Conservation (phyloP, 2,113 vertebrate species). For the Ptilonorhynchus violaceus region DNA sequence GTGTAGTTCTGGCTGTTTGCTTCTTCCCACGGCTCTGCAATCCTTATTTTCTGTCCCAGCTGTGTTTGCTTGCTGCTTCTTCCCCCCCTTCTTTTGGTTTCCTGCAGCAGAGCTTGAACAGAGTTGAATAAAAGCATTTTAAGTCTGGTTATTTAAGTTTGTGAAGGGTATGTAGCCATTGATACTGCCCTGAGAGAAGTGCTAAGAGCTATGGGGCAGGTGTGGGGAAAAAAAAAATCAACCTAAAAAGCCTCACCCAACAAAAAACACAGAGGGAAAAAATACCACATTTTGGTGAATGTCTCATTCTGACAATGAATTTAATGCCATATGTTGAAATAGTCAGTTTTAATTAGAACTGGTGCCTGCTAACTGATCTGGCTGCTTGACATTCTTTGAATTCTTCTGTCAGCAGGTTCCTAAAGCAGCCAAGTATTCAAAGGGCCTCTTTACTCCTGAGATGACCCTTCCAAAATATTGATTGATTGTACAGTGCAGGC, state of each 20-base stretch:
- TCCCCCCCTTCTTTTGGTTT: neutral
- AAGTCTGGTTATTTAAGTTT: neutral
- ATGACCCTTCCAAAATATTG: neutral
- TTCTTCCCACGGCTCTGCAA: neutral
- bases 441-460: neutral
- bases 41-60: neutral
- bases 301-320: neutral
- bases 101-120: neutral
- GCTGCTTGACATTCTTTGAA: slow-evolving; percentile 25
- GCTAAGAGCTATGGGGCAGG: neutral
- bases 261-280: neutral
- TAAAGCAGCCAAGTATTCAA: neutral
- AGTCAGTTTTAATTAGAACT: slow-evolving; percentile 6
- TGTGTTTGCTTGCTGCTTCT: neutral
- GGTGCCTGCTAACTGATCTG: neutral
- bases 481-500: neutral
- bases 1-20: neutral
- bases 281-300: neutral
- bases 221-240: too few relatives aligned
- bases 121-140: neutral
- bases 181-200: neutral
- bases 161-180: neutral
- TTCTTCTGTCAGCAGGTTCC: slow-evolving; percentile 39
- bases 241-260: neutral
- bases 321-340: neutral